Conservation (phyloP, 2,888 invertebrate genomes). For the Anthrax anthrax region DNA sequence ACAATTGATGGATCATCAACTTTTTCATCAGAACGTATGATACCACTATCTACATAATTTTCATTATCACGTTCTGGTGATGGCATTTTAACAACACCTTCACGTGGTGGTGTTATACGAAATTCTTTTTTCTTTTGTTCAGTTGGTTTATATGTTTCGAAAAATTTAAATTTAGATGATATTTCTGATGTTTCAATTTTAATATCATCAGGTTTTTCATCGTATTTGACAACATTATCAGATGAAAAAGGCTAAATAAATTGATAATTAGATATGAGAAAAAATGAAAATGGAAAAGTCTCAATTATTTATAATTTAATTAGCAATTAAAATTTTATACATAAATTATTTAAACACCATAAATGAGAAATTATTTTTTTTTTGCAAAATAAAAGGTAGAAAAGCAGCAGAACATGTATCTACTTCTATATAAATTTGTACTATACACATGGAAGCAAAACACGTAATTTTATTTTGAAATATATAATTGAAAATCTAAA, state of each 20-base stretch:
- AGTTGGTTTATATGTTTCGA: constrained; percentile 65
- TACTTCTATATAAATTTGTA: too few relatives aligned
- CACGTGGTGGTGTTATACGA: constrained; percentile 78
- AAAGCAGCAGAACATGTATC: neutral
- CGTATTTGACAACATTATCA: constrained; percentile 60
- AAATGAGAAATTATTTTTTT: too few relatives aligned
- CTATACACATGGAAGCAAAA: too few relatives aligned
- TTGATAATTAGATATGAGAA: neutral
- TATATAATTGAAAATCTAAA: too few relatives aligned
- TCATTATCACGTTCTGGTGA: constrained; percentile 50
- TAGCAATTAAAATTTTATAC: too few relatives aligned
- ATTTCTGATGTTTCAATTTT: constrained; percentile 70
- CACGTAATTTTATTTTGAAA: too few relatives aligned
- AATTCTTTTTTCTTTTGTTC: constrained; percentile 57
- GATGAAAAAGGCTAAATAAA: constrained; percentile 9
- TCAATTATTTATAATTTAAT: too few relatives aligned
- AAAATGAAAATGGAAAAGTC: neutral
- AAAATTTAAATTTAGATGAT: constrained; percentile 77
- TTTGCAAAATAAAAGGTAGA: neutral
- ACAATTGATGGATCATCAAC: constrained; percentile 39
- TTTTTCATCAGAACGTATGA: constrained; percentile 47
- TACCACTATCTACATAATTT: constrained; percentile 55
- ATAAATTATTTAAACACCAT: neutral
- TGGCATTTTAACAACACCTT: constrained; percentile 47
- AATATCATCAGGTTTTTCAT: constrained; percentile 59